phyloP scores from a whole-genome alignment of 2,888 invertebrate species.

The Papilio gigon region DNA sequence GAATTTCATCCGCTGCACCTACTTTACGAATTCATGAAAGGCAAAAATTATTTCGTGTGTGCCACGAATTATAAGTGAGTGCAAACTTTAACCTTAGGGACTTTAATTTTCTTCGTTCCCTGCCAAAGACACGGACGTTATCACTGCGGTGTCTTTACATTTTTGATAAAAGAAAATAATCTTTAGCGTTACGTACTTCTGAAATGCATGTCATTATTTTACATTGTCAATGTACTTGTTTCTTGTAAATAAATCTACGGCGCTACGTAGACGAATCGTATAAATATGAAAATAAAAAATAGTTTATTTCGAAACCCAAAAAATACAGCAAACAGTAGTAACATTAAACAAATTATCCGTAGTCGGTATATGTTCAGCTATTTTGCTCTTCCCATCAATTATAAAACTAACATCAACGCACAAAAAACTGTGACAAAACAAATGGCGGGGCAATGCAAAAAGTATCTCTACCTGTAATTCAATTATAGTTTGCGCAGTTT shows the following conservation, averaged over 20 bases:
- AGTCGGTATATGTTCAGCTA: not conserved
- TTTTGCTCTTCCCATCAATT: not conserved
- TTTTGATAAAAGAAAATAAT: not conserved
- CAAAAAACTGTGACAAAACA: constrained; percentile 35
- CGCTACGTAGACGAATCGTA: not conserved
- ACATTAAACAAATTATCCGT: too few relatives aligned
- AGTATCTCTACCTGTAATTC: constrained; percentile 57
- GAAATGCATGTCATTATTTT: not conserved
- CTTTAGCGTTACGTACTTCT: not conserved
- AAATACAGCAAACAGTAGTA: too few relatives aligned
- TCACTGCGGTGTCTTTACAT: constrained; percentile 6
- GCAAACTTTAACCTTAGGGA: constrained; percentile 19
- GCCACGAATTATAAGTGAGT: constrained; percentile 35
- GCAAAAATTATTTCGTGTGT: constrained; percentile 38
- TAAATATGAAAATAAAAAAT: too few relatives aligned
- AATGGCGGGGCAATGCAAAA: constrained; percentile 43
- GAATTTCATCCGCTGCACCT: constrained; percentile 48
- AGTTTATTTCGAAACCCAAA: too few relatives aligned
- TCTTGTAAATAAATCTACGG: not conserved
- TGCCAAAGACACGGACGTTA: constrained; percentile 19
- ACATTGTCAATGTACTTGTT: too few relatives aligned
- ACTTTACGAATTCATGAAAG: constrained; percentile 47
- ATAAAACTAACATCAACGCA: not conserved
- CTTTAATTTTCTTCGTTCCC: constrained; percentile 31
- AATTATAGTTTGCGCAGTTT: constrained; percentile 60